Base-by-base conservation (phyloP, 2,888 invertebrate species). In the Tenthredo distinguenda region DNA sequence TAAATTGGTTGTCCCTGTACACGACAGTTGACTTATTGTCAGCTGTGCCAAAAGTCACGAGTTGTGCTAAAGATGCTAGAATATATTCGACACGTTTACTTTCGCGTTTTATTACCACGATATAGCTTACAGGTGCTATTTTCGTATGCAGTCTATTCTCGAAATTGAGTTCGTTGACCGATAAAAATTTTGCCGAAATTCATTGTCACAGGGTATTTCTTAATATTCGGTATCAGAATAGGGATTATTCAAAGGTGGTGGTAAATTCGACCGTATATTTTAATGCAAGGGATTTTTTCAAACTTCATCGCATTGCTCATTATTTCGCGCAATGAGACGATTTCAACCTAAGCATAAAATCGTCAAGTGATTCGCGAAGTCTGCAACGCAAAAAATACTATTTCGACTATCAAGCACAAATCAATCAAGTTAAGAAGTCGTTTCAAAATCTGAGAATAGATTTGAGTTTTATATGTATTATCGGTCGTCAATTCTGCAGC, bases 181-280 rank as follows among this genome's bases (percentile, higher is more conserved):
- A 55, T n/a, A 0, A 55, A 55, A n/a, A 55, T n/a, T n/a, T n/a
- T 55, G 55, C n/a, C 55, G n/a, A 55, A 55, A 55, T 55, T n/a
- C 7, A 55, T 55, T 55, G 7, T 7, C n/a, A 55, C 55, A 55
- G 6, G 55, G 7, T 55, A n/a, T 55, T 55, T 55, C n/a, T n/a
- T 55, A 7, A 55, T 55, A n/a, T 47, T 76, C 47, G 74, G 4
- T 21, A 74, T 74, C 74, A 72, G n/a, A 40, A 72, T 40, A 37
- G 15, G 12, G n/a, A 72, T 72, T 40, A 72, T 40, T 40, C 21
- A n/a, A 72, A 72, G 72, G 21, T 40, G 18, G 72, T 72, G 9
- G 18, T 15, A 26, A n/a, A n/a, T n/a, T n/a, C n/a, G 34, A 71
- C 71, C 71, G 37, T 71, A 71, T 37, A 15, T 71, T 71, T 37